Base-by-base conservation (phyloP, 2,113 vertebrate genomes). In the Anas platyrhynchos region DNA sequence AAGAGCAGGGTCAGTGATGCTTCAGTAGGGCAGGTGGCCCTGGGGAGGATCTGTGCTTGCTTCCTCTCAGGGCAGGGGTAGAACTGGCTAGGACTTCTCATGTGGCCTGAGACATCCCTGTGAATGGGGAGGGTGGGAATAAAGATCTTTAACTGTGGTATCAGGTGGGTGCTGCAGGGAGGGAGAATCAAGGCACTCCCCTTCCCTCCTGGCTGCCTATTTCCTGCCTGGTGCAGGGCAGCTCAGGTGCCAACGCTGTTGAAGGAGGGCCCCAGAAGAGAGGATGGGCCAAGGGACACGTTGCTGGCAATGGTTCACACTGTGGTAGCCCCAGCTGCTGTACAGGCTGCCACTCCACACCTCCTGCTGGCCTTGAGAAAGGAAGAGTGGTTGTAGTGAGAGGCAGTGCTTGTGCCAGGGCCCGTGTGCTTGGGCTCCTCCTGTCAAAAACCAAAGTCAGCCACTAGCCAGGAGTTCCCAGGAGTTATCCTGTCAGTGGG, bases 371-470 rank as follows among this genome's bases (percentile, higher is more conserved):
- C 5, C 56, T 18, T 41, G 52, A 78, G 75, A 29, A 65, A 46
- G 44, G 8, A 20, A 0, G 3, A 31, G n/a, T 5, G 59, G 11
- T 16, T n/a, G 2, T 0, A 3, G 21, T 13, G 12, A 3, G 34
- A 41, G 62, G 44, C 55, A 89, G 68, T 32, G 76, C 56, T 20
- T 54, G 72, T 0, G 0, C 4, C 41, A 58, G 31, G 14, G 7
- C 54, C 18, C 21, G 22, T 0, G 3, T 8, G 7, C 34, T 3
- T 3, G 34, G 52, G 44, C 20, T 83, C 46, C 73, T 86, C 21
- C 26, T 58, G 1, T 22, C 27, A 10, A 71, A 80, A 86, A 6
- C 16, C 0, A 2, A 46, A 8, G 7, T 61, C 48, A 62, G 25
- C 69, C 80, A 31, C 65, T 12, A 59, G 23, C n/a, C 63, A 31